Evolutionary conservation across 1,140 invertebrate genomes (phyloP).

Genomic region (Bombus confusus): DNA sequence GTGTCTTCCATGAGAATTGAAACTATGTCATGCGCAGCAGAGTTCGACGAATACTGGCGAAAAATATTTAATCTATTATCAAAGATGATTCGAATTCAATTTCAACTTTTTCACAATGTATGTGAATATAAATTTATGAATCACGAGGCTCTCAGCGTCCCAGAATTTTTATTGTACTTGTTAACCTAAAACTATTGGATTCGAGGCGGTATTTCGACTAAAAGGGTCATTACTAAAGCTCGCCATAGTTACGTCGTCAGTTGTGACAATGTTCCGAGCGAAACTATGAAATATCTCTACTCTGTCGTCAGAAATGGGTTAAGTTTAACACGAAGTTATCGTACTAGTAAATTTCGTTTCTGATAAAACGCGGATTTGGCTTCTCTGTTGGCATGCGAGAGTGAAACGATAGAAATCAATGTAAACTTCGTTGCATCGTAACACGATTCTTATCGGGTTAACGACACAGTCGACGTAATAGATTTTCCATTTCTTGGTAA

Average conservation of each 20-base stretch:
- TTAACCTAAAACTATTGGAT: neutral
- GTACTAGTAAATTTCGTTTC: slow-evolving; percentile 72
- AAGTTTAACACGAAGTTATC: slow-evolving; percentile 66
- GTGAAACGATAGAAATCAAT: slow-evolving; percentile 43
- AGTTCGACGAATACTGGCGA: neutral
- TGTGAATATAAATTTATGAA: neutral
- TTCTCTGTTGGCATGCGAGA: slow-evolving; percentile 32
- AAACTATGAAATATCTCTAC: slow-evolving; percentile 10
- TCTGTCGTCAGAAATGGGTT: slow-evolving; percentile 53
- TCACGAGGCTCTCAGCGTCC: neutral
- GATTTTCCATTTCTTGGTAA: neutral
- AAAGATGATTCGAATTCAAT: neutral
- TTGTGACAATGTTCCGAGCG: neutral
- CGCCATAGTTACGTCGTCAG: neutral
- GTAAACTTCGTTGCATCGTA: slow-evolving; percentile 39
- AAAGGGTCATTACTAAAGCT: slow-evolving; percentile 11
- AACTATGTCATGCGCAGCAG: neutral
- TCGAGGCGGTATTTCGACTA: neutral
- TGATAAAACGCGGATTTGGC: slow-evolving; percentile 66
- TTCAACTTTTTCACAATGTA: neutral
- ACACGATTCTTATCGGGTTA: slow-evolving; percentile 1
- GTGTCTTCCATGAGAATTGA: slow-evolving; percentile 11
- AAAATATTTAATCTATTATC: neutral
- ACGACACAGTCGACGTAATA: neutral
- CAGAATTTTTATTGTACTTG: neutral